Evolutionary conservation across 2,888 invertebrate genomes (phyloP), one percentile per base, ranked within the genome.

Genomic region (Drosophila atripex): DNA sequence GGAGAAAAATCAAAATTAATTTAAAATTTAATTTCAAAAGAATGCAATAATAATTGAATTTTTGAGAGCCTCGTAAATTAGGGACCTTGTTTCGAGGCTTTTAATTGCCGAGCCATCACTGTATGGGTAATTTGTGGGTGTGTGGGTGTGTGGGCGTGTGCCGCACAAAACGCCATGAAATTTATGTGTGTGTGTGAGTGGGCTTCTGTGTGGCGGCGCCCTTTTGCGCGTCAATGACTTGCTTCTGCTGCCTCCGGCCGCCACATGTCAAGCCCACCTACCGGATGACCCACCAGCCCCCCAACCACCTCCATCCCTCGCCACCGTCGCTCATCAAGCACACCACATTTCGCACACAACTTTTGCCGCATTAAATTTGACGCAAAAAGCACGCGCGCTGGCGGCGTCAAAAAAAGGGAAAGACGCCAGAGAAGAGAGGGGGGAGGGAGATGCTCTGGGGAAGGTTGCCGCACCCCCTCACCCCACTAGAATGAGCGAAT

Each of bases 341-440:
- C 60, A 57, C 65, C 63, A 64, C 64, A 65, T 39, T 65, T 61
- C 64, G 65, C 68, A 68, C 68, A 80, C 70, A 84, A 84, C 73
- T 80, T 80, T 72, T 84, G 71, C 70, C 80, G 77, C 79, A 75
- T 72, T 72, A 72, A 71, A 72, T 71, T 72, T 59, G 65, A 72
- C 58, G 72, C 72, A 71, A 56, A 73, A 72, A 73, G 68, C 57
- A 72, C 66, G 71, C 60, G 73, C 60, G 53, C 52, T 63, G 80
- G 68, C 74, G 35, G 54, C 38, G 70, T 64, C 59, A 56, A 65
- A 64, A 21, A 38, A 35, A 50, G 12, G 50, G n/a, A n/a, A n/a
- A n/a, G n/a, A n/a, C n/a, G n/a, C n/a, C n/a, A n/a, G n/a, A n/a
- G n/a, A 50, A 50, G 32, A 6, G n/a, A 4, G 6, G 18, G 18